Base-by-base conservation (phyloP, 1,140 invertebrate species). In the Drosophila mojavensis region DNA sequence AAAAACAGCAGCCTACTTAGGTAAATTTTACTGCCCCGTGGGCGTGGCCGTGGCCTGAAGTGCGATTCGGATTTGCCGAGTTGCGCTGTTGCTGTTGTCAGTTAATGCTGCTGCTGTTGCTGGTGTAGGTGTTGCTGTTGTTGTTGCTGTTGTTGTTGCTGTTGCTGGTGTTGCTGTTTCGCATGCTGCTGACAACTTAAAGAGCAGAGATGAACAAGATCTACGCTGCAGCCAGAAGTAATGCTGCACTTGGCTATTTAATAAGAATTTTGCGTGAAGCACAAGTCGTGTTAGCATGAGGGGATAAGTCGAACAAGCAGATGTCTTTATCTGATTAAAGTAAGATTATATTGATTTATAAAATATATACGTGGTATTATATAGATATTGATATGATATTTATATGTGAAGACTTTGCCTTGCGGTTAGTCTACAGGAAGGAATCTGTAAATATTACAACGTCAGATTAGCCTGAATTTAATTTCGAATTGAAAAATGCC, bases 1-100 rank as follows among this genome's bases (percentile, higher is more conserved):
- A 69, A 62, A 58, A 10, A 20, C 62, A 53, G 62, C 69, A 43
- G 69, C 69, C 69, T 72, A 72, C 62, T 72, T 72, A 72, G 62
- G 62, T 66, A 73, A 73, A 73, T 73, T 67, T 73, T 54, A 60
- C 55, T 54, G 55, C 20, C 63, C 70, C 53, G 28, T 67, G 63
- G 70, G 63, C 70, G 70, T 73, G 70, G 55, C 63, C 36, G 4
- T 5, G 26, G 15, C 30, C 30, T 58, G 17, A 17, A 58, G 63
- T 66, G 53, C 68, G 20, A 58, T 56, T 58, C 61, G 10, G 45
- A 66, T 48, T 65, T 65, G 39, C 28, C 36, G 10, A 50, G 43
- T 50, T 43, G 41, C 51, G 17, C 11, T 17, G 24, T 51, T 51
- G 50, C 50, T 28, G 50, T 3, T 51, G 50, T 51, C 50, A 56